These are phyloP conservation scores for Machimus atricapillus DNA, from an alignment of 2,888 invertebrate genomes.

Conservation along the genomic window DNA sequence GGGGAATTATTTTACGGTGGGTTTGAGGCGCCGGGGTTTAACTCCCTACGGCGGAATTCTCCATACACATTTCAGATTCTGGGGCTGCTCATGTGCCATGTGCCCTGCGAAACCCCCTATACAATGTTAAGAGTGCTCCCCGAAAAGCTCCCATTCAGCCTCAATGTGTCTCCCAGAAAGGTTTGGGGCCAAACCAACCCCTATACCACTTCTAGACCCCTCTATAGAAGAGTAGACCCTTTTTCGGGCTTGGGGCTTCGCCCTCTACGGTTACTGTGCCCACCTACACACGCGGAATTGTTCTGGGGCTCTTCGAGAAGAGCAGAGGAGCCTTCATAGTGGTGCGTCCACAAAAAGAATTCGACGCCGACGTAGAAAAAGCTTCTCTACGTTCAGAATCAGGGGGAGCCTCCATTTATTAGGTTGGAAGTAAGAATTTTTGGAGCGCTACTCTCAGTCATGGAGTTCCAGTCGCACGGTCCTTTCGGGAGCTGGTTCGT, in stretches of 20 bases:
- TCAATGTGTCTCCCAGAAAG: background rate
- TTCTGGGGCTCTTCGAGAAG: background rate
- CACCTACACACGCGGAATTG: background rate
- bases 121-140: background rate
- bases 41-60: background rate
- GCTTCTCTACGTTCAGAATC: background rate
- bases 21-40: background rate
- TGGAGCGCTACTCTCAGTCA: slow-evolving; percentile 53
- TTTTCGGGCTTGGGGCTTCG: background rate
- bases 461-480: slow-evolving; percentile 62
- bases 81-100: background rate
- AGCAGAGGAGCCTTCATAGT: background rate
- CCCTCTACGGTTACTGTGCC: background rate
- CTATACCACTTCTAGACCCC: background rate
- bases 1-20: background rate
- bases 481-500: slow-evolving; percentile 53
- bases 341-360: background rate
- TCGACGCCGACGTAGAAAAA: background rate
- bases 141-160: background rate
- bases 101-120: background rate
- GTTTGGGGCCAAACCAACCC: background rate
- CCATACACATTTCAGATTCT: background rate
- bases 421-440: background rate
- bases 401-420: background rate
- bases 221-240: background rate